Base-by-base conservation (phyloP, 2,113 vertebrate species). In the Illadopsis cleaveri region DNA sequence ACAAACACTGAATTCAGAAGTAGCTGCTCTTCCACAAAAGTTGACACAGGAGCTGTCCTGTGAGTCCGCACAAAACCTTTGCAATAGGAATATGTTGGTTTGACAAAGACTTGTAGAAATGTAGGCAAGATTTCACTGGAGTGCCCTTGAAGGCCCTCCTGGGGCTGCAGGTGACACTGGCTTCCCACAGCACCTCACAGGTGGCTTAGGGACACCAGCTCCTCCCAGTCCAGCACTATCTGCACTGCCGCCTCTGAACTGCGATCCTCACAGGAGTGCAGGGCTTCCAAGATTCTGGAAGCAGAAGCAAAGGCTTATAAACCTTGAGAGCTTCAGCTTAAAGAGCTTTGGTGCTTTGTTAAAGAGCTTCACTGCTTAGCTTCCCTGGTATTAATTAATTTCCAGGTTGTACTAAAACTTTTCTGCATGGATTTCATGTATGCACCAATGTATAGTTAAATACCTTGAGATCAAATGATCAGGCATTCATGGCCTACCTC, bases 241-340 rank as follows among this genome's bases (percentile, higher is more conserved):
- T 11, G 0, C 2, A 2, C 16, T 44, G 27, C 18, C 1, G 2
- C 51, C 37, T 50, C 42, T 30, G 30, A 53, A 35, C 11, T 0
- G 0, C 42, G 21, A 37, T 5, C 5, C 11, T 8, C 24, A 25
- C 6, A 12, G 11, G 24, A 5, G 3, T 31, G 10, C 21, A 27
- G 35, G 25, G 37, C 11, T 69, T 35, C 28, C 48, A n/a, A 19
- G 21, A 27, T 23, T 61, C n/a, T 3, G 3, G 45, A 38, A 2
- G 0, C 27, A 54, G n/a, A 28, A 65, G 11, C 2, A 35, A 12
- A 9, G 15, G 10, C 11, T 73, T 21, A 9, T 17, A 62, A 61
- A 30, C 5, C 7, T 44, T 0, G 2, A 31, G 18, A 88, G 9
- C 3, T 18, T 27, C 15, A 3, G 15, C 8, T 65, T 1, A 1